Evolutionary conservation across 2,797 vertebrate genomes (phyloP), one percentile per base, ranked within the genome.

Genomic region (Helarctos malayanus): DNA sequence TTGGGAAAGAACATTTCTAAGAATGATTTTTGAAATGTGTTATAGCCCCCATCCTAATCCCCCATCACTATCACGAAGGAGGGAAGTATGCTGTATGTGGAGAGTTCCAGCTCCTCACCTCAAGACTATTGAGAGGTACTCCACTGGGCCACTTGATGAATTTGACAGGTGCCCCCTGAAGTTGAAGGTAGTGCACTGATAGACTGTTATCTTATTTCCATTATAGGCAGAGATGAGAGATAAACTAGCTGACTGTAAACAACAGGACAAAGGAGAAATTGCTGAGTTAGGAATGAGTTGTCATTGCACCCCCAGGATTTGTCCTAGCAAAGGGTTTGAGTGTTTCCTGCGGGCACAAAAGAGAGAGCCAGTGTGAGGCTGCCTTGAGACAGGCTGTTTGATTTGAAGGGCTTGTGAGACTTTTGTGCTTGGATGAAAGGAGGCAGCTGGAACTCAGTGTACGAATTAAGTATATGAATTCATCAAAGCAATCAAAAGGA

Each of bases 371-470:
- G 35, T 12, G 25, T 75, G 71, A 71, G 45, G n/a, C 29, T 90
- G 15, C 11, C 23, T 41, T 65, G 45, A 76, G 45, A 59, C 15
- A 52, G 19, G 16, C 29, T 59, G 56, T 83, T 87, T n/a, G 2
- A 47, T n/a, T 3, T 83, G 41, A 97, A 49, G 23, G 35, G 35
- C 5, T 15, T 54, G 3, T 45, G 75, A 93, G 86, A 54, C 41
- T 79, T 86, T 47, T 59, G 16, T 94, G 16, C 61, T 87, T 23
- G 47, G 38, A 69, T 73, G n/a, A 93, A 87, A 94, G 52, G 71
- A 79, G 32, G 21, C 52, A 89, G 61, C 16, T 69, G 73, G 80
- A 89, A 41, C 45, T 59, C 49, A 82, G 15, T 73, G 29, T 32
- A 25, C 73, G 52, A 73, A 79, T 89, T 69, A 95, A 85, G 38